These are phyloP conservation scores for Melipona quadrifasciata DNA, from an alignment of 1,140 invertebrate genomes.

Conservation along the genomic window DNA sequence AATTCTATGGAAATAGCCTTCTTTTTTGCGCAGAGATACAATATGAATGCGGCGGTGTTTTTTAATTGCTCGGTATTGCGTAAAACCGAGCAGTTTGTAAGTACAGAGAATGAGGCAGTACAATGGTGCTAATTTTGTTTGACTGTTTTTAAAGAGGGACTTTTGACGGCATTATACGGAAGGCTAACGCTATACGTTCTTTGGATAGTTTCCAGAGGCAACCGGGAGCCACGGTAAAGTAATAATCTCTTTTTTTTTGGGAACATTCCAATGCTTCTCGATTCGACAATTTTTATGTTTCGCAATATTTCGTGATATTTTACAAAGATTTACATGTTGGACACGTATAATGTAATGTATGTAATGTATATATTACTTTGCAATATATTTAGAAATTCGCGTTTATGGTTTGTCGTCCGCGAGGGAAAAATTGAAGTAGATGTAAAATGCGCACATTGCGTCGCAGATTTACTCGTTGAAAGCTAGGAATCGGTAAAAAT, in stretches of 20 bases:
- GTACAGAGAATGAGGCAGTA: neutral
- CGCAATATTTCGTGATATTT: conserved; percentile 21
- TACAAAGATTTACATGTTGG: neutral
- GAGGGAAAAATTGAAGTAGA: neutral
- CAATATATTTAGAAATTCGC: neutral
- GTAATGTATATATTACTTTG: neutral
- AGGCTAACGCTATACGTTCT: conserved; percentile 27
- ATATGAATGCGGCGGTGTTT: neutral
- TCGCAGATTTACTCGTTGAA: neutral
- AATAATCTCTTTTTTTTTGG: conserved; percentile 54
- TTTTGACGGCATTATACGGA: conserved; percentile 24
- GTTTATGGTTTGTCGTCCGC: neutral
- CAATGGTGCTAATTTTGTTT: conserved; percentile 16
- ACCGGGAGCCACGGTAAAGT: conserved; percentile 41
- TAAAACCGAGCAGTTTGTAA: neutral
- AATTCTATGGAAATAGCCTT: neutral
- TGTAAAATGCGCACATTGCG: neutral
- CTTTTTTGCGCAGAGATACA: neutral
- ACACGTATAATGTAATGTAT: too few relatives aligned
- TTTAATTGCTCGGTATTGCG: neutral
- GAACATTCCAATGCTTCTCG: conserved; percentile 44
- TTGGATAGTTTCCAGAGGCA: conserved; percentile 52
- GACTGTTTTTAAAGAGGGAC: conserved; percentile 6
- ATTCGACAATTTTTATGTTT: conserved; percentile 39
- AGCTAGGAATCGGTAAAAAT: neutral